Base-by-base conservation (phyloP, 2,797 vertebrate species). In the Aldrovandia affinis region DNA sequence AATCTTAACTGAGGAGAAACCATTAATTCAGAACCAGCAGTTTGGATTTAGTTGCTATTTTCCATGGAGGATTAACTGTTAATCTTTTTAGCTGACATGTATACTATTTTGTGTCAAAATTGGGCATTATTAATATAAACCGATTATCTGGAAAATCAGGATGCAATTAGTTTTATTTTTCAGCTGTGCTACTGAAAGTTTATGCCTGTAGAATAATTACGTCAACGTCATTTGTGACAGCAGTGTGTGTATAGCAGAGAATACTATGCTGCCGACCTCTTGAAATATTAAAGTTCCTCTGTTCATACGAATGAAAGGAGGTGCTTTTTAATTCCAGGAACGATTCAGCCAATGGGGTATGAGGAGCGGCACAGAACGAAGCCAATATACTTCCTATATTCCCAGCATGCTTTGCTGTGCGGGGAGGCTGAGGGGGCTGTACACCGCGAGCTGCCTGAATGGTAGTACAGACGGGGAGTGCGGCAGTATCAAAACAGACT, bases 381-480 rank as follows among this genome's bases (percentile, higher is more conserved):
- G 87, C 79, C 90, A 78, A 86, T 73, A 87, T 88, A 89, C 83
- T 87, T 87, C 83, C 90, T 89, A 81, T 78, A 86, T 93, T 94
- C 95, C 93, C 95, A 89, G 92, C 93, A 95, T 95, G 94, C 95
- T 94, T 91, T 92, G 93, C 88, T 89, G 81, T 55, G 82, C 84
- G 89, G 80, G 86, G 88, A 89, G 88, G 89, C 89, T 89, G 90
- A 73, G 81, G 83, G 65, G 55, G 83, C 85, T 87, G 83, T 84
- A 89, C n/a, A n/a, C 90, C 83, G 57, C 68, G 81, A 83, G 85
- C 85, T 73, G 52, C 80, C 78, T 89, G 90, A 87, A 93, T 87
- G 86, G 89, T 86, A 87, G 88, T 87, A 85, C 85, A 87, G 88
- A 85, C 82, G 84, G 79, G 80, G 89, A 81, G 83, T 84, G 83